Percentiles rank a stretch among this genome's conserved stretches.
Conservation (phyloP, 2,113 vertebrate genomes). For the Leuciscus idus region DNA sequence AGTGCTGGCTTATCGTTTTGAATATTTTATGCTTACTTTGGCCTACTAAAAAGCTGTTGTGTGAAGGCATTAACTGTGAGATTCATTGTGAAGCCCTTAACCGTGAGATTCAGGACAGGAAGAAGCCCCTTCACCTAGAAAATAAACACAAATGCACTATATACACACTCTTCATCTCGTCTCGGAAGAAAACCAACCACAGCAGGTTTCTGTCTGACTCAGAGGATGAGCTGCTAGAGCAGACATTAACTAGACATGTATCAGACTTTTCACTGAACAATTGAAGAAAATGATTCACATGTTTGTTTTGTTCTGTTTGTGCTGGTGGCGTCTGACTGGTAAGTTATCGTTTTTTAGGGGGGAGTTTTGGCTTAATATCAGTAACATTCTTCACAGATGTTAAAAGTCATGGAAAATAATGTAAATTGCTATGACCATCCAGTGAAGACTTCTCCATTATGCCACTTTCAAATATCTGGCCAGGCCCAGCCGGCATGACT, state of each 20-base stretch:
- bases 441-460: too few species aligned
- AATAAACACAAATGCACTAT: not conserved
- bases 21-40: too few species aligned
- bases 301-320: too few species aligned
- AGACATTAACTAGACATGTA: not conserved
- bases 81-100: not conserved
- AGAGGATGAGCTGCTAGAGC: not conserved
- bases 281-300: too few species aligned
- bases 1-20: too few species aligned
- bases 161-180: not conserved
- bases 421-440: not conserved
- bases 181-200: not conserved
- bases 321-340: too few species aligned
- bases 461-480: too few species aligned
- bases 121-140: not conserved
- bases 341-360: too few species aligned
- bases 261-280: too few species aligned
- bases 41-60: not conserved
- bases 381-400: not conserved
- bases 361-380: not conserved
- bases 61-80: not conserved
- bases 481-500: too few species aligned
- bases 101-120: not conserved
- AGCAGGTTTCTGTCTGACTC: not conserved
- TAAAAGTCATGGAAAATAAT: not conserved